These are phyloP conservation scores for Nasonia longicornis DNA, from an alignment of 1,140 invertebrate species.

Conservation along the genomic window DNA sequence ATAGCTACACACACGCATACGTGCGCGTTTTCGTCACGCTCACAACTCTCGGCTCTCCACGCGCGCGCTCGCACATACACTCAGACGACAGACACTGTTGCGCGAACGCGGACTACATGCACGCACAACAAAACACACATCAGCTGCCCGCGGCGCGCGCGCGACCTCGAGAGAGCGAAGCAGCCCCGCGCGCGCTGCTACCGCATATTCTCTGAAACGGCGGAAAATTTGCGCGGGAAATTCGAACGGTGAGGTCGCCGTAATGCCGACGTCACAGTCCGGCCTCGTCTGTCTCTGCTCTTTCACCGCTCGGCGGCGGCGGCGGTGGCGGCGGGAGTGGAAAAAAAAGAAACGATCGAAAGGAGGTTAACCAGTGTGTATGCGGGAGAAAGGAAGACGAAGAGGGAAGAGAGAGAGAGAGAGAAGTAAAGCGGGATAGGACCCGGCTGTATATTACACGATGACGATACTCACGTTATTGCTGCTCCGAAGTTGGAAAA, in stretches of 20 bases:
- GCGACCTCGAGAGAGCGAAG: constrained; percentile 22
- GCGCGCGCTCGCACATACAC: background rate
- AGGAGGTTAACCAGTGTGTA: constrained; percentile 36
- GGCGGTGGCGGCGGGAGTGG: background rate
- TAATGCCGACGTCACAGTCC: background rate
- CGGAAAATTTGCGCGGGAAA: constrained; percentile 43
- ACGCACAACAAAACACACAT: constrained; percentile 28
- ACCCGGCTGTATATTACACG: background rate
- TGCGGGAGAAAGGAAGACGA: constrained; percentile 31
- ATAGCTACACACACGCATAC: background rate
- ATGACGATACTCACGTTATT: background rate
- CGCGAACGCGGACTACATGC: background rate
- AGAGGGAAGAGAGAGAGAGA: background rate
- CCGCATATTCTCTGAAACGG: background rate
- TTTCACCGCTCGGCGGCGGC: background rate
- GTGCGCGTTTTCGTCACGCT: constrained; percentile 32
- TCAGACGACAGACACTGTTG: background rate
- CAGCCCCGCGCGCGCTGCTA: background rate
- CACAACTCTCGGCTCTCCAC: background rate
- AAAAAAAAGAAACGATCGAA: constrained; percentile 33
- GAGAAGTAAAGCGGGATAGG: background rate
- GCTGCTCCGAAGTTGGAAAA: background rate
- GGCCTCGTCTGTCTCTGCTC: background rate
- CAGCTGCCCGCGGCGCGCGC: constrained; percentile 1
- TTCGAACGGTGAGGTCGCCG: background rate